phyloP scores from a whole-genome alignment of 1,140 invertebrate species.

The Calycopis cecrops region DNA sequence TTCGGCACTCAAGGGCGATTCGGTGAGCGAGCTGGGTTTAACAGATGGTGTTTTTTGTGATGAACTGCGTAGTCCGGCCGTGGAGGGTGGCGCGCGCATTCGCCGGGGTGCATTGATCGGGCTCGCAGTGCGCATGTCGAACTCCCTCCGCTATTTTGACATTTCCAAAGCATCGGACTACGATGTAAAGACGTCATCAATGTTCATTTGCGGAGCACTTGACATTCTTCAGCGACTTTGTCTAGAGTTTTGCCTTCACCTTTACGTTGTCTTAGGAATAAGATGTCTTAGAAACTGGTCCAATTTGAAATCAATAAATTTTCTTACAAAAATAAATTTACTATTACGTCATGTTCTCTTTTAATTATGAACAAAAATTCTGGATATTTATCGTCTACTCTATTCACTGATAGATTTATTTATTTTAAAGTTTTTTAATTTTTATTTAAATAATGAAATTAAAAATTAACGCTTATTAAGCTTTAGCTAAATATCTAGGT shows the following conservation, averaged over 20 bases:
- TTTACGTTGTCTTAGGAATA: not conserved
- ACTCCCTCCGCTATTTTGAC: slow-evolving; percentile 63
- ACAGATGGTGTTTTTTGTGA: slow-evolving; percentile 57
- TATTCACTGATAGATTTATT: no score
- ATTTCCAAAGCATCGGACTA: slow-evolving; percentile 39
- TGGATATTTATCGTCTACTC: no score
- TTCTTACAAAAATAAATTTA: no score
- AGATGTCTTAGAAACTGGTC: no score
- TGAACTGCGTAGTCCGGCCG: slow-evolving; percentile 60
- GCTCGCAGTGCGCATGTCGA: slow-evolving; percentile 56
- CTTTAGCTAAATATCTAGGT: no score
- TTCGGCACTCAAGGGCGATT: slow-evolving; percentile 47
- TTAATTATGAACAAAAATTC: no score
- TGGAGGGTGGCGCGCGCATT: slow-evolving; percentile 63
- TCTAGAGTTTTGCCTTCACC: slow-evolving; percentile 2
- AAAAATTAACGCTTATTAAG: no score
- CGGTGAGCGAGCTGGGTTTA: slow-evolving; percentile 40
- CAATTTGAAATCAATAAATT: no score
- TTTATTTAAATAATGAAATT: no score
- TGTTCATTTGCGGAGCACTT: slow-evolving; percentile 30
- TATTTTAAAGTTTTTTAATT: no score
- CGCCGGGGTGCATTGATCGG: slow-evolving; percentile 63
- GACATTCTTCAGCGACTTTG: slow-evolving; percentile 31
- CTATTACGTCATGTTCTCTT: no score
- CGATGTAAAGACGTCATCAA: slow-evolving; percentile 31